Percentiles rank a stretch among this genome's conserved stretches.
These are phyloP conservation scores for Caenorhabditis japonica DNA, from an alignment of 2,888 invertebrate genomes.

Conservation along the genomic window DNA sequence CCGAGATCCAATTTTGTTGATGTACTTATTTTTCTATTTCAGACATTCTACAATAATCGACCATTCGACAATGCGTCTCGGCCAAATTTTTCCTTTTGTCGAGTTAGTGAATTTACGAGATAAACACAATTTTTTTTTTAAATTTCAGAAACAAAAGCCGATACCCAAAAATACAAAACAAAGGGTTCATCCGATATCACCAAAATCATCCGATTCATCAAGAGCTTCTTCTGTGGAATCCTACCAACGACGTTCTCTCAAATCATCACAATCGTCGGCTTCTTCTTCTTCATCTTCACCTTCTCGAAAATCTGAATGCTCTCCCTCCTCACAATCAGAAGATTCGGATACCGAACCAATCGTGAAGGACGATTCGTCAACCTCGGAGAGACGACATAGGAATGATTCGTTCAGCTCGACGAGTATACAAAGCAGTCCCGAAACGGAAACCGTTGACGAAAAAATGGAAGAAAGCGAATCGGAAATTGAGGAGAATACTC, in stretches of 20 bases:
- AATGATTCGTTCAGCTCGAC: constrained; percentile 40
- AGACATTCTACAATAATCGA: constrained; percentile 30
- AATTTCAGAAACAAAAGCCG: constrained; percentile 38
- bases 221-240: constrained; percentile 6
- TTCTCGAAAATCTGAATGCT: too few relatives aligned
- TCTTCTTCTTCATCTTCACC: too few relatives aligned
- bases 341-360: too few relatives aligned
- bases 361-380: too few relatives aligned
- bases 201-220: constrained; percentile 1
- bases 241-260: background rate
- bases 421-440: constrained; percentile 13
- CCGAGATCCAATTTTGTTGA: too few relatives aligned
- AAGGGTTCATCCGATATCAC: background rate
- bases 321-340: too few relatives aligned
- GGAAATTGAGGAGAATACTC: background rate
- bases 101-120: constrained; percentile 10
- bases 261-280: background rate
- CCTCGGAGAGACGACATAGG: background rate
- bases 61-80: constrained; percentile 9
- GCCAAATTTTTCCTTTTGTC: constrained; percentile 4
- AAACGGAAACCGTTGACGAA: background rate
- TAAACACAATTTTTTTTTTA: background rate
- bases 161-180: constrained; percentile 9
- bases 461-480: background rate
- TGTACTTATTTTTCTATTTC: too few relatives aligned